Evolutionary conservation across 2,888 invertebrate species (phyloP), one percentile per base, ranked within the genome.

Genomic region (Leptogaster cylindrica): DNA sequence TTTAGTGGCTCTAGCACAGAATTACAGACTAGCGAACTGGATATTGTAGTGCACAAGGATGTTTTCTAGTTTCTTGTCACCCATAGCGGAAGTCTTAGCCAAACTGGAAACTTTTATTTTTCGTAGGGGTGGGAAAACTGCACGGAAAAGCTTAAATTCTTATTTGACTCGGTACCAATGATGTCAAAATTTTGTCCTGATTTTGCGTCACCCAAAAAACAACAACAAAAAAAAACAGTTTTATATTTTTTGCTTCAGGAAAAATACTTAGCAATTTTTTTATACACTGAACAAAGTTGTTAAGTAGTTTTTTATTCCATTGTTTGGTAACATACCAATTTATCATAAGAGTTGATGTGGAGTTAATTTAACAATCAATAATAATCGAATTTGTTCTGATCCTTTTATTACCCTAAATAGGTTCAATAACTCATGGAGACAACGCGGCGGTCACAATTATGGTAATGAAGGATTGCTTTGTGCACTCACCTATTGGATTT

Each of bases 141-240:
- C 16, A 20, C 23, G 23, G 36, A 14, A 55, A 55, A 16, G 33
- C 39, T 55, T 36, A 55, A 55, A 55, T 55, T 55, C 55, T 36
- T 55, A 55, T 55, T 55, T 55, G 55, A 55, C 55, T 55, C 36
- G 23, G 55, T 55, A 33, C 55, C 55, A 55, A 55, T 55, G 55
- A 55, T 55, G 55, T 55, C 55, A 55, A 55, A 39, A 55, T 55
- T 55, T 55, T 20, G 55, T 55, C 39, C 20, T 55, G 55, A 55
- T 55, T 55, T 14, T 55, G 55, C 25, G 55, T 55, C 55, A 55
- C 28, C 55, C 55, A 36, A 39, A n/a, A n/a, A n/a, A n/a, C n/a
- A n/a, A n/a, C n/a, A n/a, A n/a, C n/a, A n/a, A n/a, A n/a, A n/a
- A n/a, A n/a, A n/a, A n/a, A n/a, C n/a, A n/a, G n/a, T n/a, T n/a